phyloP scores from a whole-genome alignment of 2,797 vertebrate species.

The Mormyrus hasselquistii region DNA sequence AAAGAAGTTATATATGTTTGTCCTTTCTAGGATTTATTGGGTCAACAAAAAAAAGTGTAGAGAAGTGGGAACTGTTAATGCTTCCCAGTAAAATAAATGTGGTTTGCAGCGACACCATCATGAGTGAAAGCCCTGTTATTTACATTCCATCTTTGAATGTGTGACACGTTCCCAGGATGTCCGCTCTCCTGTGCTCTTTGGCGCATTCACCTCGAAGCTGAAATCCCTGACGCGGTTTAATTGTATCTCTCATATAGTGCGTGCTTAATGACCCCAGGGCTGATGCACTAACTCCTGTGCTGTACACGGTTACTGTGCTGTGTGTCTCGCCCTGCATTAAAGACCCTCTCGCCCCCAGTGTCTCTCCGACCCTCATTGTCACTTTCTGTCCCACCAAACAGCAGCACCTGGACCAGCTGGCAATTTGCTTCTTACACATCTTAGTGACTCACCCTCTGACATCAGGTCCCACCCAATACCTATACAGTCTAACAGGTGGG shows the following conservation, averaged over 20 bases:
- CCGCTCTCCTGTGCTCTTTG: neutral
- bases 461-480: neutral
- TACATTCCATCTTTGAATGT: constrained; percentile 39
- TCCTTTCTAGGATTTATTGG: neutral
- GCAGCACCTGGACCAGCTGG: neutral
- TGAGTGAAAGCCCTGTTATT: neutral
- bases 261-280: neutral
- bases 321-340: neutral
- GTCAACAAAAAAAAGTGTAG: neutral
- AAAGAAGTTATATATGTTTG: neutral
- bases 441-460: neutral
- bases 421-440: neutral
- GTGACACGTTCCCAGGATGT: neutral
- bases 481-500: neutral
- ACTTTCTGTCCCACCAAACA: neutral
- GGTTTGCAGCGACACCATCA: neutral
- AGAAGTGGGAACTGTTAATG: neutral
- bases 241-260: constrained; percentile 70
- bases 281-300: neutral
- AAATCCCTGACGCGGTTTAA: constrained; percentile 64
- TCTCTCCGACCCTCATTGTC: neutral
- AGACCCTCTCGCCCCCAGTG: neutral
- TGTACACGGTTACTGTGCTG: neutral
- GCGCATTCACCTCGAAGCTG: constrained; percentile 43
- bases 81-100: constrained; percentile 24